phyloP scores from a whole-genome alignment of 2,113 vertebrate genomes.

The Sterrhoptilus dennistouni region DNA sequence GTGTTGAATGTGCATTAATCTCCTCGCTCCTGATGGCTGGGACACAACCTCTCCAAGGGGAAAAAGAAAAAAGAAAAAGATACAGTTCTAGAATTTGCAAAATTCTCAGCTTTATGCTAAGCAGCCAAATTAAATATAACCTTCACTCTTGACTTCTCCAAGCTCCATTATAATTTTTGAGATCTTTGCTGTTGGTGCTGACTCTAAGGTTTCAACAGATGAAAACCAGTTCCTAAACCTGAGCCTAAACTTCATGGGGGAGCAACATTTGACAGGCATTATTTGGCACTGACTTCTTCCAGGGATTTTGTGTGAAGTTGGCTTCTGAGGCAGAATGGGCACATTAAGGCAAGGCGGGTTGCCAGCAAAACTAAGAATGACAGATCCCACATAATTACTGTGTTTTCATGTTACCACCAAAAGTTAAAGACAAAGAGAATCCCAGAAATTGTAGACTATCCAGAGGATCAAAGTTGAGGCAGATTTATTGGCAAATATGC shows the following conservation, averaged over 20 bases:
- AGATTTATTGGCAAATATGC: background rate
- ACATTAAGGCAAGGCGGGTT: background rate
- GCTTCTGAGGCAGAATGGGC: background rate
- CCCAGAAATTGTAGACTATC: background rate
- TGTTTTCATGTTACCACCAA: background rate
- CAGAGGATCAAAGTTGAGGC: background rate
- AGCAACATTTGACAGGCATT: background rate
- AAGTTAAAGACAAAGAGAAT: constrained; percentile 7
- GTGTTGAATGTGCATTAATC: constrained; percentile 42
- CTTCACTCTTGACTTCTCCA: background rate
- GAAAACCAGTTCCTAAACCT: background rate
- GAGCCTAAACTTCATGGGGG: background rate
- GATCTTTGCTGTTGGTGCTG: background rate
- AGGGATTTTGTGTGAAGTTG: background rate
- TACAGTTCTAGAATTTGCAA: background rate
- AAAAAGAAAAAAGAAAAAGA: too few species aligned
- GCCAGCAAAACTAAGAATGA: background rate
- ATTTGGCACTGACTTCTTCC: background rate
- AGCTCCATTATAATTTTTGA: background rate
- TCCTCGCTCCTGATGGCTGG: background rate
- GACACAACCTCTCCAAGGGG: constrained; percentile 20
- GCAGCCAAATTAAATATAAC: constrained; percentile 24
- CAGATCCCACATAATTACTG: background rate
- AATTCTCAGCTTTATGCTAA: background rate
- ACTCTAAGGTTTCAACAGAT: background rate